Conservation (phyloP, 2,888 invertebrate genomes). For the Agrochola lota region DNA sequence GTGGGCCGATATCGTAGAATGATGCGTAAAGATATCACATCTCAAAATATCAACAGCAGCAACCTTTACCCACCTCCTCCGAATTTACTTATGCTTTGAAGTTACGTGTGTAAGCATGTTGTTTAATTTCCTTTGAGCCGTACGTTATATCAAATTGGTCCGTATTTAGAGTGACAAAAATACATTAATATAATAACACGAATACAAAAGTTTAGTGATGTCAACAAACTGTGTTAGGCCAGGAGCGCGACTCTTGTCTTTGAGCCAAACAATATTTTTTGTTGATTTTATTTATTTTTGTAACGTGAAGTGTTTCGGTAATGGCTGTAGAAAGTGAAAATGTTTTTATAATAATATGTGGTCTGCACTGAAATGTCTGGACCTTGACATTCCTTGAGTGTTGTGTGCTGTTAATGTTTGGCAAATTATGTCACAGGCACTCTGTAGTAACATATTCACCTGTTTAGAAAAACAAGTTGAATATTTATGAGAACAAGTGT, state of each 20-base stretch:
- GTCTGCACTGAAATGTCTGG: neutral
- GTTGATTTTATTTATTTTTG: conserved; percentile 29
- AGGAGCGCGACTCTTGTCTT: conserved; percentile 44
- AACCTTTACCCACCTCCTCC: neutral
- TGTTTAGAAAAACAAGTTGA: neutral
- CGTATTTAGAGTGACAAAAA: conserved; percentile 57
- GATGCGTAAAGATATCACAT: neutral
- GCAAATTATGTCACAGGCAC: neutral
- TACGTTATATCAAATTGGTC: conserved; percentile 56
- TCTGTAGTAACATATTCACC: too few relatives aligned
- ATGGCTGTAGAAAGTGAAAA: conserved; percentile 21
- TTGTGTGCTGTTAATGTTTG: neutral
- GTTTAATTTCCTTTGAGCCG: conserved; percentile 36
- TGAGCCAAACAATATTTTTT: conserved; percentile 55
- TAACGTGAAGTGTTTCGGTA: conserved; percentile 5
- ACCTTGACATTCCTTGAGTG: conserved; percentile 31
- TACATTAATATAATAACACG: conserved; percentile 52
- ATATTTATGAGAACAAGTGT: neutral
- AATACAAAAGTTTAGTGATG: conserved; percentile 61
- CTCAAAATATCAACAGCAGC: neutral
- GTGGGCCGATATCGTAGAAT: neutral
- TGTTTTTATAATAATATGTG: conserved; percentile 24
- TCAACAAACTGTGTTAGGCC: conserved; percentile 63
- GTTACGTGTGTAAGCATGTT: conserved; percentile 27
- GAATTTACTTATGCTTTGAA: conserved; percentile 23